Evolutionary conservation across 2,888 invertebrate genomes (phyloP).

Genomic region (Pachycephus smyrnensis): DNA sequence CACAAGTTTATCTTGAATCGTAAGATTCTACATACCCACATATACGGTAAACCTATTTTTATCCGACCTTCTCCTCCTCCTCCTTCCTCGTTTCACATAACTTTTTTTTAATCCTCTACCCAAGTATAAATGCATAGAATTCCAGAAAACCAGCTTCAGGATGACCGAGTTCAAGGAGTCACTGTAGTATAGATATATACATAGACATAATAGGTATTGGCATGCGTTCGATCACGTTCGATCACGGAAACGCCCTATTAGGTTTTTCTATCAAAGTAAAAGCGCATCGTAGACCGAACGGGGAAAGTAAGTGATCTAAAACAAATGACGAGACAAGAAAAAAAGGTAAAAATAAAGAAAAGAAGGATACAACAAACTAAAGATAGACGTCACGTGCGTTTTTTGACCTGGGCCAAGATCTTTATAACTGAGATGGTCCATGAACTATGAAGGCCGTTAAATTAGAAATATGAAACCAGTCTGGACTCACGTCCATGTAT

Average conservation of each 20-base stretch:
- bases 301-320: neutral
- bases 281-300: neutral
- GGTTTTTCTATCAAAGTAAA: neutral
- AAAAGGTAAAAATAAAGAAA: neutral
- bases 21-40: neutral
- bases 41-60: neutral
- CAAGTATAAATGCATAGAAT: neutral
- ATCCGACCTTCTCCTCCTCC: neutral
- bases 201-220: neutral
- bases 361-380: neutral
- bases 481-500: constrained; percentile 2
- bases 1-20: neutral
- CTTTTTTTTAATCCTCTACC: neutral
- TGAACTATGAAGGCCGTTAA: constrained; percentile 28
- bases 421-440: constrained; percentile 21
- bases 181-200: neutral
- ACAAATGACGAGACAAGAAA: neutral
- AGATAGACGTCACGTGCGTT: neutral
- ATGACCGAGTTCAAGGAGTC: neutral
- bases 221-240: neutral
- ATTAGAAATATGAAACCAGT: constrained; percentile 34
- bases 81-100: neutral
- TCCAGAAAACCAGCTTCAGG: neutral
- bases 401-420: constrained; percentile 3
- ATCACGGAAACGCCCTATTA: neutral